Evolutionary conservation across 1,140 invertebrate genomes (phyloP).

Genomic region (Drosophila yakuba): DNA sequence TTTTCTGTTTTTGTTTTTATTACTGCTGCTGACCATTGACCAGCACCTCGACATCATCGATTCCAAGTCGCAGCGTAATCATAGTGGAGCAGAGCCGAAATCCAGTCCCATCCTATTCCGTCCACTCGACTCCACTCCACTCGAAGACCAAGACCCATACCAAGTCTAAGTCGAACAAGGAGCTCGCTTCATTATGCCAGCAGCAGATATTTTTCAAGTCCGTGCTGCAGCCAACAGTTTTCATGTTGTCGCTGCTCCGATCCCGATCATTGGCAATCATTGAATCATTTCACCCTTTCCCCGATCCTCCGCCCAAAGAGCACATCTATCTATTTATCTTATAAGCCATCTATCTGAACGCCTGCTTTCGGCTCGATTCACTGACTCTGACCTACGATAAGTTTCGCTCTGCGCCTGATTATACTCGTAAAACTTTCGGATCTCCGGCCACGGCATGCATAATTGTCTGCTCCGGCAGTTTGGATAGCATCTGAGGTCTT

Average conservation of each 20-base stretch:
- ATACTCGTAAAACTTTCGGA: slow-evolving; percentile 43
- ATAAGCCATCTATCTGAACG: slow-evolving; percentile 5
- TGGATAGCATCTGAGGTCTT: slow-evolving; percentile 31
- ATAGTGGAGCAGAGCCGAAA: slow-evolving; percentile 60
- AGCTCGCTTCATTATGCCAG: slow-evolving; percentile 54
- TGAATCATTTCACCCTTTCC: slow-evolving; percentile 10
- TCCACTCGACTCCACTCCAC: neutral
- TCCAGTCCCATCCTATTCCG: neutral
- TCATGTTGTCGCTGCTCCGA: slow-evolving; percentile 25
- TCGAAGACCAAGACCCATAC: slow-evolving; percentile 25
- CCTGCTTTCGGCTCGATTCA: slow-evolving; percentile 45
- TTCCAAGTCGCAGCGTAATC: slow-evolving; percentile 62
- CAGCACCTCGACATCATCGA: slow-evolving; percentile 64
- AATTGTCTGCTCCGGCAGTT: slow-evolving; percentile 49
- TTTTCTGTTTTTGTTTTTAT: slow-evolving; percentile 35
- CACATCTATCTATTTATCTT: slow-evolving; percentile 14
- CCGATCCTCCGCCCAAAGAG: neutral
- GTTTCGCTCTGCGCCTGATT: slow-evolving; percentile 68
- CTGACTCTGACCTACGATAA: slow-evolving; percentile 76
- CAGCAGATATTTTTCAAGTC: slow-evolving; percentile 22
- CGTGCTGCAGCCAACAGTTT: neutral
- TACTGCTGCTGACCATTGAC: slow-evolving; percentile 70
- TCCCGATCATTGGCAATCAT: slow-evolving; percentile 51
- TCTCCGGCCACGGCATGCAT: slow-evolving; percentile 55
- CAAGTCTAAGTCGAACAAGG: slow-evolving; percentile 31